Evolutionary conservation across 2,797 vertebrate species (phyloP).

Genomic region (Urophycis tenuis): DNA sequence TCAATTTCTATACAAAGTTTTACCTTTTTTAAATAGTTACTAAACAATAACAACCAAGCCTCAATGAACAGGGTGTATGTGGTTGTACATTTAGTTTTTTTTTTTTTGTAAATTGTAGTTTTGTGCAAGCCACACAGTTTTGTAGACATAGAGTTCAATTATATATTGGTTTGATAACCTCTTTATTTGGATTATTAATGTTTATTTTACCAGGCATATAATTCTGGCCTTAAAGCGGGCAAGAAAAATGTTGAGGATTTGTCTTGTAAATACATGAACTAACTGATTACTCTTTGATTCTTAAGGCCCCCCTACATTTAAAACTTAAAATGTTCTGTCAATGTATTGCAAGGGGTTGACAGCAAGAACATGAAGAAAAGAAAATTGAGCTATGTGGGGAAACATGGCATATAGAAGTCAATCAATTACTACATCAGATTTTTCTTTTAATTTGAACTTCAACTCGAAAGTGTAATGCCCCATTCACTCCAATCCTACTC

Average conservation of each 20-base stretch:
- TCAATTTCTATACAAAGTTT: not conserved
- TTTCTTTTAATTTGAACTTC: not conserved
- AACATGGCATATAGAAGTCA: not conserved
- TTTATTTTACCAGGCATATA: not conserved
- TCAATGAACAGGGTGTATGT: not conserved
- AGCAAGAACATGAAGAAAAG: not conserved
- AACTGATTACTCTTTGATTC: not conserved
- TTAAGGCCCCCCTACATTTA: not conserved
- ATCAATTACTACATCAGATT: not conserved
- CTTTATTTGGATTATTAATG: not conserved
- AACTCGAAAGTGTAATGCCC: not conserved
- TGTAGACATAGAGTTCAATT: not conserved
- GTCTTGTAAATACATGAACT: not conserved
- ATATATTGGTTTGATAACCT: not conserved
- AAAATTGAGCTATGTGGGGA: not conserved
- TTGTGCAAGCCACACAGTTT: not conserved
- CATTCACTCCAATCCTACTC: not conserved
- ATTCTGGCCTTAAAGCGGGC: not conserved
- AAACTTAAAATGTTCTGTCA: not conserved
- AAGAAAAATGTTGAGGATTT: not conserved
- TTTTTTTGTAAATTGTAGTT: not conserved
- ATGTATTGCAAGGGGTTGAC: not conserved
- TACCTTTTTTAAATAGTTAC: not conserved
- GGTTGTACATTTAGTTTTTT: not conserved
- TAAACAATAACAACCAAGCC: not conserved